Base-by-base conservation (phyloP, 1,140 invertebrate genomes). In the Drosophila arawakana region DNA sequence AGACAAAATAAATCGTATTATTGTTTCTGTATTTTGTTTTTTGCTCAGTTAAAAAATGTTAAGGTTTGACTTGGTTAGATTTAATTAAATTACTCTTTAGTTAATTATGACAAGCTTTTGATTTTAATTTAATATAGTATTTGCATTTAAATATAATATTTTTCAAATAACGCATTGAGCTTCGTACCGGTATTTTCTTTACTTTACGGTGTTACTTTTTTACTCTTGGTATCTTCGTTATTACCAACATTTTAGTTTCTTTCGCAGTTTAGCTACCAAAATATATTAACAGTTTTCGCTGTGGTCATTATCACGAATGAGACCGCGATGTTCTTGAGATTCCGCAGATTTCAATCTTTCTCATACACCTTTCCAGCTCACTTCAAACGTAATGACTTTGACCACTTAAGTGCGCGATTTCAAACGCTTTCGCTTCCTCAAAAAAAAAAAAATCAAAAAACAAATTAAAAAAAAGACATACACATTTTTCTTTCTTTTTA, bases 341-440 rank as follows among this genome's bases (percentile, higher is more conserved):
- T 49, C 47, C 60, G 11, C 13, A 43, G 54, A 30, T 67, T 43
- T 39, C 25, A 52, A 59, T 60, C 46, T 68, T 68, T 73, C 63
- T 68, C 70, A 73, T 52, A 49, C 61, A 39, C 21, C n/a, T 39
- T 52, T 62, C 15, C 43, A 55, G 49, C 49, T 60, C 41, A 59
- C 54, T 67, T 59, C 65, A 52, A 69, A 49, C 57, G 57, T 44
- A 41, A 83, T 83, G 80, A 84, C 59, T 79, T 59, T 63, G 50
- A 44, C 59, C 73, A 76, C 50, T 79, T 82, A 76, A 80, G 80
- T 81, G 81, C 84, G 81, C 69, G 77, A 84, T 85, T 85, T 61
- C 55, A 67, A 84, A 75, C 81, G 81, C 81, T 85, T 85, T 84
- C 78, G 81, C 81, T 84, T 71, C 73, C 81, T 70, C 66, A 44